Evolutionary conservation across 2,888 invertebrate species (phyloP), one percentile per base, ranked within the genome.

Genomic region (Eilema sororculum): DNA sequence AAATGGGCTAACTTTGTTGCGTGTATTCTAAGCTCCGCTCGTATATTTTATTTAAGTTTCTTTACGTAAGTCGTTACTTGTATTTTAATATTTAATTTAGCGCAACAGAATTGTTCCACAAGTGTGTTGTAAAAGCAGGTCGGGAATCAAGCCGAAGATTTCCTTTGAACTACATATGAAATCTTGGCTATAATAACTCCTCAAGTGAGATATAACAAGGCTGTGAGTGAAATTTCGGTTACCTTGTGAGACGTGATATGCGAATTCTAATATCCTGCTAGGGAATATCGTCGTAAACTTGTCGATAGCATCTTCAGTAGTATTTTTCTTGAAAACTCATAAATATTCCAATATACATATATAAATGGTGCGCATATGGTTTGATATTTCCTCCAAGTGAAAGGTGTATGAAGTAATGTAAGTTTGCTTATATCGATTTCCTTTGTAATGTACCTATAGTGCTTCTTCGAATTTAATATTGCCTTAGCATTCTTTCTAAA

Each of bases 261-360:
- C 30, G 65, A 74, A 68, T 75, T 71, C 70, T 75, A 78, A 81
- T 79, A 77, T 81, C 81, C 81, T 73, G 73, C 70, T 71, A 24
- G 56, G 62, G 63, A 72, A 78, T 81, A 72, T 75, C 68, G 68
- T 59, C 72, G 71, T 80, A 79, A 76, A 78, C 65, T 68, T 71
- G 68, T 24, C 56, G 74, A 75, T 79, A 67, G 60, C 73, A 79
- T 76, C 72, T 78, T 79, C 61, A 70, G 65, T 57, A 66, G 62
- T 69, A 76, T 74, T 67, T 80, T 64, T 41, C 58, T 46, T 28
- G 64, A 58, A 67, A 65, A 68, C 46, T 37, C 61, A 58, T 73
- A 65, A 74, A 56, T 64, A 67, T 66, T 20, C 37, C 41, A 67
- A 59, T 68, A 73, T 60, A 60, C 37, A 28, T 59, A 56, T 61